phyloP scores from a whole-genome alignment of 2,113 vertebrate genomes.

The Sturnira hondurensis region DNA sequence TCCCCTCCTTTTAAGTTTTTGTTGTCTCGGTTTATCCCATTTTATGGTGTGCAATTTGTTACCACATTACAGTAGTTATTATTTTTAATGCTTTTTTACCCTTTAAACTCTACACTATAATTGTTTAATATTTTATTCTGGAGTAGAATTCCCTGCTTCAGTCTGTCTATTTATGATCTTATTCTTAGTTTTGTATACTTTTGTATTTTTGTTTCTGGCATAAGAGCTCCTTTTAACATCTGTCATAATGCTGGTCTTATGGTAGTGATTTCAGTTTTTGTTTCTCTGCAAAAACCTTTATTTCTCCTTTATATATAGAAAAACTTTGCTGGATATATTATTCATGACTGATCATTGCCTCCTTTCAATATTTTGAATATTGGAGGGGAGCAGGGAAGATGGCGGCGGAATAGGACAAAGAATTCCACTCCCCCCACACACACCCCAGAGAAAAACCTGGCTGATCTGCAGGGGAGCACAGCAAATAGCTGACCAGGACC shows the following conservation, averaged over 20 bases:
- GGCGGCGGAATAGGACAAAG: too few relatives aligned
- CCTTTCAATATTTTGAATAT: background rate
- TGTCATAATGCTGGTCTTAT: background rate
- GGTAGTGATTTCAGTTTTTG: background rate
- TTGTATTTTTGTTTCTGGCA: background rate
- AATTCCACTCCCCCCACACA: too few relatives aligned
- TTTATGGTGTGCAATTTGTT: background rate
- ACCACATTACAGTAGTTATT: background rate
- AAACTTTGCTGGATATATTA: background rate
- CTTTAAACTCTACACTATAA: background rate
- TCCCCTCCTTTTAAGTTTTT: background rate
- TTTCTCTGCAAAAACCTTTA: background rate
- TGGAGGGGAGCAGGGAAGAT: too few relatives aligned
- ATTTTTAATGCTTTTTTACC: background rate
- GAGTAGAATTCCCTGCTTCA: background rate
- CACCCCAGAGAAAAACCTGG: too few relatives aligned
- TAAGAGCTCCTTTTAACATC: background rate
- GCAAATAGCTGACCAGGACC: too few relatives aligned
- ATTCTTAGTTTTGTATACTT: background rate
- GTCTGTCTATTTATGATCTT: background rate
- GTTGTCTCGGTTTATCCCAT: background rate
- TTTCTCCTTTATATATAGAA: background rate
- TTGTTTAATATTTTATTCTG: background rate
- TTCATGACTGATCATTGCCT: background rate
- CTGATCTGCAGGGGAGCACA: too few relatives aligned